Conservation (phyloP, 2,888 invertebrate species). For the Trisateles emortualis region DNA sequence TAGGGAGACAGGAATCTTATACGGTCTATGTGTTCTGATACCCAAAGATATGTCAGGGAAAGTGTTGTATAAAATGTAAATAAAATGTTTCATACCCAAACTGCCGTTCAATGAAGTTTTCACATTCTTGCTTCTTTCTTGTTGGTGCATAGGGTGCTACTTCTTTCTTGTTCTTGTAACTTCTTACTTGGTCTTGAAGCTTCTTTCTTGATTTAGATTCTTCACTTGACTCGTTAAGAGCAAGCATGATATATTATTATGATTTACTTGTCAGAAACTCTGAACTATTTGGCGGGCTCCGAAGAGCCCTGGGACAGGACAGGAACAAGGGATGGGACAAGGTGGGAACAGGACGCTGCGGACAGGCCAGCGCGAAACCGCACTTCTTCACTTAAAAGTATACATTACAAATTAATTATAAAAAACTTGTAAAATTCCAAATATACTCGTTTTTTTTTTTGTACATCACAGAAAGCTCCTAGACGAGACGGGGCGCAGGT, state of each 20-base stretch:
- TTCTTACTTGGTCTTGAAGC: background rate
- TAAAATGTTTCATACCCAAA: too few relatives aligned
- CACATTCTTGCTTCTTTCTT: too few relatives aligned
- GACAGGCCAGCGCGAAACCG: conserved; percentile 64
- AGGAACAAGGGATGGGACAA: conserved; percentile 60
- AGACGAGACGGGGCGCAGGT: conserved; percentile 58
- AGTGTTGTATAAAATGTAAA: too few relatives aligned
- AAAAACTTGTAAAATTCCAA: conserved; percentile 86
- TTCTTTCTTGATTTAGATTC: conserved; percentile 31
- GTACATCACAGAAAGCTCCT: conserved; percentile 85
- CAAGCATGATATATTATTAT: conserved; percentile 33
- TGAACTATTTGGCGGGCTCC: conserved; percentile 74
- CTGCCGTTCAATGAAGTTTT: too few relatives aligned
- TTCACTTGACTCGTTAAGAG: conserved; percentile 58
- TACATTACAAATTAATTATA: conserved; percentile 85
- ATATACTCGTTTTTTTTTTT: conserved; percentile 83
- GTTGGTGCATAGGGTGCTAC: background rate
- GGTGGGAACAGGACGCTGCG: conserved; percentile 72
- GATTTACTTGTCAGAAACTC: conserved; percentile 53
- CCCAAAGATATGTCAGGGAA: too few relatives aligned
- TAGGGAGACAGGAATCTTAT: too few relatives aligned
- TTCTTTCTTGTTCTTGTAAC: background rate
- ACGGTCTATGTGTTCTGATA: too few relatives aligned
- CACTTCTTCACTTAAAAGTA: conserved; percentile 81
- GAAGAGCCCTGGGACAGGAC: conserved; percentile 70